A percentile compares a stretch with the other conserved stretches of the same genome.
Evolutionary conservation across 2,797 vertebrate species (phyloP).

Genomic region (Cuniculus paca): DNA sequence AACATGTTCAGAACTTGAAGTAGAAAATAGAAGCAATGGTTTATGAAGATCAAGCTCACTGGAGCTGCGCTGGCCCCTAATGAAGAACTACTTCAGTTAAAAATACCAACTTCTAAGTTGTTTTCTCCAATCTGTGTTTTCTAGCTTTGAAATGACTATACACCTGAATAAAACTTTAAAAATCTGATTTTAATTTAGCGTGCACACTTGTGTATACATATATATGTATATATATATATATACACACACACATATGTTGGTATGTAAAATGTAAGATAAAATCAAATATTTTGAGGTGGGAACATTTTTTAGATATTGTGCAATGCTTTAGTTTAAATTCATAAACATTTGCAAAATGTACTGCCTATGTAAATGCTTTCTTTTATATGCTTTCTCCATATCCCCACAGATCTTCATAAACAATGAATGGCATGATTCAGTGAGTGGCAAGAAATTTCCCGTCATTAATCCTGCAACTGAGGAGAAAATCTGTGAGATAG

Average conservation of each 20-base stretch:
- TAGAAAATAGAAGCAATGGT: conserved; percentile 8
- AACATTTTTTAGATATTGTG: not conserved
- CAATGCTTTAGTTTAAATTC: not conserved
- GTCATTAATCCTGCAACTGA: conserved; percentile 92
- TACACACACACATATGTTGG: not conserved
- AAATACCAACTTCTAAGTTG: conserved; percentile 3
- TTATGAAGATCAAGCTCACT: not conserved
- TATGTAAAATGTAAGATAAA: not conserved
- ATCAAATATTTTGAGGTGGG: not conserved
- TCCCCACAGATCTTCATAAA: conserved; percentile 93
- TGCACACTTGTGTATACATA: not conserved
- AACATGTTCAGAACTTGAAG: conserved; percentile 4
- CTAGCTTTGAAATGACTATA: not conserved
- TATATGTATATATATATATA: too few species aligned
- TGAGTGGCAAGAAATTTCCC: conserved; percentile 92
- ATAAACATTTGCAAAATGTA: not conserved
- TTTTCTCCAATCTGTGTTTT: conserved; percentile 1
- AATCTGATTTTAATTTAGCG: not conserved
- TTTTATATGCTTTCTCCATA: conserved; percentile 25
- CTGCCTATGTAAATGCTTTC: not conserved
- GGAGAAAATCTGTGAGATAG: conserved; percentile 93
- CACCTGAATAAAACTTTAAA: not conserved
- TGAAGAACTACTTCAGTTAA: not conserved
- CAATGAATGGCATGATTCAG: conserved; percentile 93
- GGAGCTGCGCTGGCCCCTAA: not conserved